Evolutionary conservation across 2,797 vertebrate species (phyloP), one percentile per base, ranked within the genome.

Genomic region (Pagetopsis macropterus): DNA sequence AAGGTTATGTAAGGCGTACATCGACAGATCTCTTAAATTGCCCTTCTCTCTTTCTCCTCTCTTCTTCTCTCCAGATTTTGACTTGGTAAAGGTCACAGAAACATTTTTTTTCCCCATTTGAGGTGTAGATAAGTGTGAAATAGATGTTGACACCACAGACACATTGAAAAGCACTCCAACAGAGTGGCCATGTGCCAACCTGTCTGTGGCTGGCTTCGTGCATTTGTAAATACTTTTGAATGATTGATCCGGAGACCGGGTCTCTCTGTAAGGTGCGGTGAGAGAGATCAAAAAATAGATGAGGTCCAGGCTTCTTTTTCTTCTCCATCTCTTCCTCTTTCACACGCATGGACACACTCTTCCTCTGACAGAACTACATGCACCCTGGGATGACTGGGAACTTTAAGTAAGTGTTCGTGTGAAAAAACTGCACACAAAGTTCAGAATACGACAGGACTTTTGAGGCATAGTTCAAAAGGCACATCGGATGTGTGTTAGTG

Each of bases 101-200:
- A 91, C 90, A 92, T 91, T 72, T 87, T 87, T 87, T 87, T 87
- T 70, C 5, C 76, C 77, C 73, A 84, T 92, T 93, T 91, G 87
- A 93, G 88, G 88, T 93, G 88, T 89, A 89, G 89, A 93, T 89
- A 82, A 87, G 90, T 94, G 92, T 93, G 90, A 92, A 94, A 93
- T 93, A 90, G 90, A 92, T 93, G 91, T 93, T 87, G 92, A 94
- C 91, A 92, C 89, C 85, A 52, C 82, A 76, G 88, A 90, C 90
- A 94, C 91, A 91, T 88, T 91, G 91, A 91, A 92, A 93, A 92
- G 90, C 93, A 93, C 91, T 94, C 92, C 89, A 92, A 90, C 82
- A 77, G 80, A 88, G 88, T 87, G 87, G 80, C 88, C 82, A 75
- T 91, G 86, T 87, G 84, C 88, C 91, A 90, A 83, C 78, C 86